Evolutionary conservation across 2,113 vertebrate species (phyloP).

Genomic region (Labeo rohita): DNA sequence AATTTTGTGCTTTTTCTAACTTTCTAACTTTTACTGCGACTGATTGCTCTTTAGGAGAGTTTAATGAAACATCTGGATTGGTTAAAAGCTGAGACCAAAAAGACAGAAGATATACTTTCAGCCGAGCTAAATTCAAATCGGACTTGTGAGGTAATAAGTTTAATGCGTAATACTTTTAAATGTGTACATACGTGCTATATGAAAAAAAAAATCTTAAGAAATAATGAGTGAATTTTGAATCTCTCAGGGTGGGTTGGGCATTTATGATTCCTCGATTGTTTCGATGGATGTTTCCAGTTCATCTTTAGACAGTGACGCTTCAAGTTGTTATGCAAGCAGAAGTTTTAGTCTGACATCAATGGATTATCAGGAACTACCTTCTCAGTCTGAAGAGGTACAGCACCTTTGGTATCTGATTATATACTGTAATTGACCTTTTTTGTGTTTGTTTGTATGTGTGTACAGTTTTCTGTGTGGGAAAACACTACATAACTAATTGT

Average conservation of each 20-base stretch:
- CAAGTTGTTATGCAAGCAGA: background rate
- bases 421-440: background rate
- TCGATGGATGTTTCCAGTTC: background rate
- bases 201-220: background rate
- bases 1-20: background rate
- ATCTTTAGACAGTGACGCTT: conserved; percentile 15
- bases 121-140: background rate
- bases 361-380: background rate
- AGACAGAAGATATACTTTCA: conserved; percentile 16
- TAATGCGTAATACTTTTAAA: background rate
- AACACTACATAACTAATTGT: background rate
- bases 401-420: background rate
- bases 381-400: conserved; percentile 33
- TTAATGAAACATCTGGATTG: conserved; percentile 34
- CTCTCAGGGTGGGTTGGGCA: background rate
- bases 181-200: background rate
- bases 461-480: background rate
- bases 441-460: background rate
- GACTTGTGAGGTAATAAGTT: background rate
- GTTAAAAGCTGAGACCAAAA: conserved; percentile 32
- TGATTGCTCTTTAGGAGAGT: conserved; percentile 21
- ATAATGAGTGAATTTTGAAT: background rate
- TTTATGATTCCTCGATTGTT: background rate
- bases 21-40: background rate
- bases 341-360: background rate